These are phyloP conservation scores for Sinocyclocheilus maitianheensis DNA, from an alignment of 2,113 vertebrate species.

Conservation along the genomic window DNA sequence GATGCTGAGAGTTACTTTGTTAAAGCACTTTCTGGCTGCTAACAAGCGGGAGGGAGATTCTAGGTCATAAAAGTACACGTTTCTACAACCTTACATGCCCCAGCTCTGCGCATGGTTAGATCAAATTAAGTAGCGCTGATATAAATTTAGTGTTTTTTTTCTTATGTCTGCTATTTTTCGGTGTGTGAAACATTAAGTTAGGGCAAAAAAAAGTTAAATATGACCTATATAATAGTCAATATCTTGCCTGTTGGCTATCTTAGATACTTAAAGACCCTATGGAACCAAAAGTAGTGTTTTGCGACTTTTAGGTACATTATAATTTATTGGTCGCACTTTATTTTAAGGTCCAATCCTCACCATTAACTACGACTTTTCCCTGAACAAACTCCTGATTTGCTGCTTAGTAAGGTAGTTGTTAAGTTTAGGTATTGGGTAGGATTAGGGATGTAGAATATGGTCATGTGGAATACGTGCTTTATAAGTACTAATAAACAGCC, in stretches of 20 bases:
- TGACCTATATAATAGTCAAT: neutral
- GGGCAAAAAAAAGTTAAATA: neutral
- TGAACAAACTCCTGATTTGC: too few relatives aligned
- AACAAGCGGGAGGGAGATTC: constrained; percentile 29
- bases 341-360: too few relatives aligned
- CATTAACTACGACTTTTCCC: too few relatives aligned
- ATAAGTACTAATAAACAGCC: too few relatives aligned
- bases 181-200: neutral
- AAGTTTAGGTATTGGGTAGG: too few relatives aligned
- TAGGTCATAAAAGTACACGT: constrained; percentile 51
- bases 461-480: too few relatives aligned
- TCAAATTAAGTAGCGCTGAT: neutral
- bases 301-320: neutral
- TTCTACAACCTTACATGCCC: constrained; percentile 70
- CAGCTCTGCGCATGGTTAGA: neutral
- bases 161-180: neutral
- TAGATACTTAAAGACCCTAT: neutral
- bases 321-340: neutral
- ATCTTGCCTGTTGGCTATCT: neutral
- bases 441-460: too few relatives aligned
- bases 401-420: too few relatives aligned
- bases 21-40: constrained; percentile 52
- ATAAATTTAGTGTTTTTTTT: neutral
- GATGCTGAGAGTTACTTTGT: constrained; percentile 63
- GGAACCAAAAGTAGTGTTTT: neutral